Conservation (phyloP, 2,797 vertebrate genomes). For the Danio choprae region DNA sequence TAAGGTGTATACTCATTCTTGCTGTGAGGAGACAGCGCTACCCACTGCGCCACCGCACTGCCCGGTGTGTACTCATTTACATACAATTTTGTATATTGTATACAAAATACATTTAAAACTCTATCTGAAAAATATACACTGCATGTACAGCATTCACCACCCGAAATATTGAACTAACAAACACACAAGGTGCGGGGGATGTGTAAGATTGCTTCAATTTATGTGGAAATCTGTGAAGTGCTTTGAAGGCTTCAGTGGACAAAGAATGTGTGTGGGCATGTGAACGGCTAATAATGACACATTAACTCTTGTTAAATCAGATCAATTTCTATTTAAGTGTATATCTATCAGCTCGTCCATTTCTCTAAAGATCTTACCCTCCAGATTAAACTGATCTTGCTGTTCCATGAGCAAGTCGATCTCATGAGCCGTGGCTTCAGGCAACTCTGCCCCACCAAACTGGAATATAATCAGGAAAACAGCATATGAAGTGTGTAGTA, state of each 20-base stretch:
- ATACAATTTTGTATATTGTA: no score
- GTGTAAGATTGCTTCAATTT: constrained; percentile 2
- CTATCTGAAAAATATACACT: not conserved
- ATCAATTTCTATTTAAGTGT: constrained; percentile 15
- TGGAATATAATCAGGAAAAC: constrained; percentile 42
- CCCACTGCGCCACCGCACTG: no score
- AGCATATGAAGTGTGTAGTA: constrained; percentile 1
- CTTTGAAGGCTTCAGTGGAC: not conserved
- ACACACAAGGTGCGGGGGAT: not conserved
- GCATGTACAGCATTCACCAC: not conserved
- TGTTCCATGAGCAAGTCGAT: constrained; percentile 80
- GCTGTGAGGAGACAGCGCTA: no score
- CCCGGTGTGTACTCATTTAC: no score
- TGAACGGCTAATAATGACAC: constrained; percentile 1
- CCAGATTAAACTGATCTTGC: constrained; percentile 69
- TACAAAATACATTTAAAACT: no score
- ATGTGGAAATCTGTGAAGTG: not conserved
- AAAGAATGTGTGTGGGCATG: not conserved
- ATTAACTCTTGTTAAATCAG: not conserved
- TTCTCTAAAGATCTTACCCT: constrained; percentile 55
- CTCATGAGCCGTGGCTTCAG: constrained; percentile 77
- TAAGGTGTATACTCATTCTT: no score
- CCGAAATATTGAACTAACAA: not conserved
- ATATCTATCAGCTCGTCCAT: not conserved
- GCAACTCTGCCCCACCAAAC: constrained; percentile 77